Evolutionary conservation across 2,797 vertebrate species (phyloP), one percentile per base, ranked within the genome.

Genomic region (Acestrorhynchus altus): DNA sequence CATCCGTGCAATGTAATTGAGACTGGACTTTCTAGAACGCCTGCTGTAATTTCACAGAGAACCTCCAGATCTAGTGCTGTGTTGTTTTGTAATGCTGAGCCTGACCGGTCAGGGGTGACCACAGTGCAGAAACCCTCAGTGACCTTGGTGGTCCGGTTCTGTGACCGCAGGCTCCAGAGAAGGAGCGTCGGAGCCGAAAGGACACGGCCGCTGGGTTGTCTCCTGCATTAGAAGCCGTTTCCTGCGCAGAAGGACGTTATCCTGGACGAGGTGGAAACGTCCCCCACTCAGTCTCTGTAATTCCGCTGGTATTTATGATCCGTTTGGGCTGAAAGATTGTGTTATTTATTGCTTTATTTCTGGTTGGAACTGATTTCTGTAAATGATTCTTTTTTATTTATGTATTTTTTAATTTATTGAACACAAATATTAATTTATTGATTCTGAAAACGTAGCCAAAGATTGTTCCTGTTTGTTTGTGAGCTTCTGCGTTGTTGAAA

Each of bases 361-460:
- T 20, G 12, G n/a, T 12, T 20, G n/a, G 4, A 31, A 1, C 5
- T n/a, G 39, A 57, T 24, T 46, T 6, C 24, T 44, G 61, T 75
- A 75, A 66, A 35, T 44, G 1, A 75, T 40, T 16, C 20, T 7
- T 40, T 15, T 70, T 70, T 51, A 2, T 31, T 28, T 20, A 72
- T 42, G 59, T 56, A 52, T 64, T n/a, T 52, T 20, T 60, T 74
- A 24, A 70, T 72, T 65, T 81, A 76, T 77, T 76, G 59, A 70
- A 54, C 76, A 59, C 28, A 81, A 47, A 67, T 82, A 74, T 78
- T 52, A 82, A 76, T 74, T 70, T 71, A 46, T 78, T 81, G 56
- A 81, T 18, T 42, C 73, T 78, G 77, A 67, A 47, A 49, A 26
- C n/a, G 16, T 84, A 84, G 91, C 93, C 94, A 94, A 94, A 94